phyloP scores from a whole-genome alignment of 2,888 invertebrate species.

The Tenodera sinensis region DNA sequence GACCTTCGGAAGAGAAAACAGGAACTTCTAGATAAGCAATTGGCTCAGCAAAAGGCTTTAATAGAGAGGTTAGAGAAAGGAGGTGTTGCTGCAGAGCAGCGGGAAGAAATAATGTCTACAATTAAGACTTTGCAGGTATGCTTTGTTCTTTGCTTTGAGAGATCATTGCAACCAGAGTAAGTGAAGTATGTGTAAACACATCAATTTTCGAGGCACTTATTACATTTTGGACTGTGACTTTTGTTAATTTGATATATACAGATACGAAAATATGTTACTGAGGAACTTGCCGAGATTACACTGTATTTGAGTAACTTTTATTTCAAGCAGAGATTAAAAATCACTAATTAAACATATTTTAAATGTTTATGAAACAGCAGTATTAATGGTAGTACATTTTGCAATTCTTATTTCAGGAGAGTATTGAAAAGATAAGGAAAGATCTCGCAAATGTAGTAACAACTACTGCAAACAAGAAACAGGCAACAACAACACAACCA shows the following conservation, averaged over 20 bases:
- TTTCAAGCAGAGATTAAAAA: too few relatives aligned
- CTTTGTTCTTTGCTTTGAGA: background rate
- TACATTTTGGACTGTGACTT: too few relatives aligned
- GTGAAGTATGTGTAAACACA: too few relatives aligned
- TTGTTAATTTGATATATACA: too few relatives aligned
- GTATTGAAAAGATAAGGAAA: conserved; percentile 73
- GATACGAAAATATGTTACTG: too few relatives aligned
- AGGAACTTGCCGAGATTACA: too few relatives aligned
- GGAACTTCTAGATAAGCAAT: conserved; percentile 79
- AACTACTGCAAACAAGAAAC: background rate
- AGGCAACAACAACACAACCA: conserved; percentile 41
- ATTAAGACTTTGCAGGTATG: conserved; percentile 62
- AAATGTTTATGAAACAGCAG: too few relatives aligned
- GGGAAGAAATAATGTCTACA: conserved; percentile 69
- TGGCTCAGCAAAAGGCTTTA: conserved; percentile 81
- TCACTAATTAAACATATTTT: too few relatives aligned
- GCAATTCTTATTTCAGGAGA: conserved; percentile 54
- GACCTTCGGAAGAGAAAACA: conserved; percentile 83
- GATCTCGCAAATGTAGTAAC: conserved; percentile 52
- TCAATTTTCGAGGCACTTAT: too few relatives aligned
- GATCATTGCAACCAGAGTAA: too few relatives aligned
- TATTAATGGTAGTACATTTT: background rate
- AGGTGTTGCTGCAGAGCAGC: conserved; percentile 67
- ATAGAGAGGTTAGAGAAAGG: conserved; percentile 78
- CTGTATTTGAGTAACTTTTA: too few relatives aligned